Percentiles rank a stretch among this genome's conserved stretches.
phyloP scores from a whole-genome alignment of 2,888 invertebrate genomes.

The Ormia ochracea region DNA sequence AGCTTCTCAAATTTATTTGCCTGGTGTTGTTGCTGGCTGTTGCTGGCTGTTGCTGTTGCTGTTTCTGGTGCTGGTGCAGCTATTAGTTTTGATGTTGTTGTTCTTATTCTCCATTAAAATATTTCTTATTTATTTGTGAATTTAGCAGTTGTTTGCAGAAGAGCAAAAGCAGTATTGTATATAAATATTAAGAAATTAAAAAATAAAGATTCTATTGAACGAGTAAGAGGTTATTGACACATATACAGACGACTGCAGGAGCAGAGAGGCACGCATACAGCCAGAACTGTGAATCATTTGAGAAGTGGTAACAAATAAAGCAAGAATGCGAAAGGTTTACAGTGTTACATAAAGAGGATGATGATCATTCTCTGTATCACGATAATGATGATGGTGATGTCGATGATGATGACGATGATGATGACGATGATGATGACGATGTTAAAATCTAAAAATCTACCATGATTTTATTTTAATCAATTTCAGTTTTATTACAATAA shows the following conservation, averaged over 20 bases:
- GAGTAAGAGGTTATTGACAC: slow-evolving; percentile 37
- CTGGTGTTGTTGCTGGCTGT: not conserved
- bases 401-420: not conserved
- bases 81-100: not conserved
- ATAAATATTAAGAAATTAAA: not conserved
- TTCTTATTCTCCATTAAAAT: slow-evolving; percentile 7
- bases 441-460: slow-evolving; percentile 30
- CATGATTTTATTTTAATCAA: slow-evolving; percentile 49
- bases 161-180: too few species aligned
- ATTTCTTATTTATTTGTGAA: slow-evolving; percentile 38
- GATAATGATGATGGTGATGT: not conserved
- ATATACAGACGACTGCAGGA: not conserved
- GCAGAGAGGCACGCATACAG: not conserved
- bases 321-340: not conserved
- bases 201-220: slow-evolving; percentile 7
- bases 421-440: not conserved
- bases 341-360: not conserved
- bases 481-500: slow-evolving; percentile 39
- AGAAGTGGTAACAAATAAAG: not conserved
- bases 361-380: not conserved
- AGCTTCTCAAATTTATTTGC: not conserved
- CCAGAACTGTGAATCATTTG: slow-evolving; percentile 25
- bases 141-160: slow-evolving; percentile 32
- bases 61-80: not conserved
- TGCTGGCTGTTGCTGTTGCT: not conserved